A percentile compares a stretch with the other conserved stretches of the same genome.
phyloP scores from a whole-genome alignment of 2,888 invertebrate genomes.

The Chamaedrilus cognettii region DNA sequence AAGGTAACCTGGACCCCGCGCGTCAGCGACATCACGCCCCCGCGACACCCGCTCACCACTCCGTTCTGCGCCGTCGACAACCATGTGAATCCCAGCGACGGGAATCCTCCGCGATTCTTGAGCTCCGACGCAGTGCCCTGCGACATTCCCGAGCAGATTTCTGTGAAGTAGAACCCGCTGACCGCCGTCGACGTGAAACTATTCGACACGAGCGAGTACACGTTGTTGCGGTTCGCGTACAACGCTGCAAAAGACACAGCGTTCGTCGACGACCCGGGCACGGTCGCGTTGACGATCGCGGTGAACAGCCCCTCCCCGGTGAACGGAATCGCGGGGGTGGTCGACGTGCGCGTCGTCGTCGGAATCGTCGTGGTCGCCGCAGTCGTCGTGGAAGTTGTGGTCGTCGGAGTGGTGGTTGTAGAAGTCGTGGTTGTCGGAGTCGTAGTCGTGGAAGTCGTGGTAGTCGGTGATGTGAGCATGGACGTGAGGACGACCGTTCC shows the following conservation, averaged over 20 bases:
- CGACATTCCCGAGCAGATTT: slow-evolving; percentile 26
- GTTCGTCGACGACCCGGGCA: neutral
- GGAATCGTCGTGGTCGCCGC: neutral
- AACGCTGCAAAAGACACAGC: slow-evolving; percentile 3
- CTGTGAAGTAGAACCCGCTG: slow-evolving; percentile 11
- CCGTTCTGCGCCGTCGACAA: slow-evolving; percentile 13
- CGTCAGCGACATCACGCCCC: slow-evolving; percentile 20
- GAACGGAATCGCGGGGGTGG: neutral
- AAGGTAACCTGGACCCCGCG: slow-evolving; percentile 15
- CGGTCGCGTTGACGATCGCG: neutral
- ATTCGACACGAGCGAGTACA: slow-evolving; percentile 4
- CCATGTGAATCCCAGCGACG: slow-evolving; percentile 22
- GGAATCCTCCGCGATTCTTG: slow-evolving; percentile 19
- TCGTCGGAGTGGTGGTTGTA: neutral
- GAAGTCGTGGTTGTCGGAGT: neutral
- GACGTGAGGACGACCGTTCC: neutral
- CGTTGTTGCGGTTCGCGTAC: slow-evolving; percentile 22
- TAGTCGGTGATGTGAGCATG: neutral
- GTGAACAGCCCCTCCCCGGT: slow-evolving; percentile 17
- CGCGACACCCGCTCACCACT: slow-evolving; percentile 18
- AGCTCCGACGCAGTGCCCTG: neutral
- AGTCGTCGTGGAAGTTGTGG: neutral
- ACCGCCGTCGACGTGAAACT: neutral
- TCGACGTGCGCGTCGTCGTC: slow-evolving; percentile 1
- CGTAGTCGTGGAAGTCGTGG: neutral